These are phyloP conservation scores for Melangyna quadrimaculata DNA, from an alignment of 2,888 invertebrate species.

Conservation along the genomic window DNA sequence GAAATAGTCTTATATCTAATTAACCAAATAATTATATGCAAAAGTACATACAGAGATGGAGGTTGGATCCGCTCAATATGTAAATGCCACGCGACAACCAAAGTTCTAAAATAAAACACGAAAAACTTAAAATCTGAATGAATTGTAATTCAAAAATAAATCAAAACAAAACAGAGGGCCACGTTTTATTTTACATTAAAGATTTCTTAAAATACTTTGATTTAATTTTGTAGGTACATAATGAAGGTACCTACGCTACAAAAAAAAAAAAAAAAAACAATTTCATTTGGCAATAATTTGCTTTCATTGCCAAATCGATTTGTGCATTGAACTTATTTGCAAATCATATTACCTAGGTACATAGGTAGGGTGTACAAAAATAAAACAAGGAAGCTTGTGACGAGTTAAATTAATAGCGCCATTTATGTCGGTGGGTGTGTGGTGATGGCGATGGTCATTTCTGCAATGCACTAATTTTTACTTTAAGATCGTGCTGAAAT, in stretches of 20 bases:
- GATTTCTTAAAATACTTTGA: background rate
- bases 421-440: background rate
- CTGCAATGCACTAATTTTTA: background rate
- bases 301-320: conserved; percentile 1
- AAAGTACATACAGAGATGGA: background rate
- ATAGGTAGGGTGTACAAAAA: too few species aligned
- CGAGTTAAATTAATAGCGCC: conserved; percentile 45
- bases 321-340: background rate
- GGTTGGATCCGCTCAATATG: background rate
- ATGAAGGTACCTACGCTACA: too few species aligned
- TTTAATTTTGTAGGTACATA: background rate
- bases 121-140: background rate
- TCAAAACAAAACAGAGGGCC: background rate
- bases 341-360: background rate
- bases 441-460: background rate
- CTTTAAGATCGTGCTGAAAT: too few species aligned
- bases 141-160: conserved; percentile 10
- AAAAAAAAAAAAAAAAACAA: background rate
- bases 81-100: conserved; percentile 20
- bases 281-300: conserved; percentile 1
- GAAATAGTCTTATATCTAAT: background rate
- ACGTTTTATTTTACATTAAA: background rate
- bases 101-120: background rate
- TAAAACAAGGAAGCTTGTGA: conserved; percentile 24
- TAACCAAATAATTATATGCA: background rate